Evolutionary conservation across 1,140 invertebrate species (phyloP), one percentile per base, ranked within the genome.

Genomic region (Eupristina koningsbergeri): DNA sequence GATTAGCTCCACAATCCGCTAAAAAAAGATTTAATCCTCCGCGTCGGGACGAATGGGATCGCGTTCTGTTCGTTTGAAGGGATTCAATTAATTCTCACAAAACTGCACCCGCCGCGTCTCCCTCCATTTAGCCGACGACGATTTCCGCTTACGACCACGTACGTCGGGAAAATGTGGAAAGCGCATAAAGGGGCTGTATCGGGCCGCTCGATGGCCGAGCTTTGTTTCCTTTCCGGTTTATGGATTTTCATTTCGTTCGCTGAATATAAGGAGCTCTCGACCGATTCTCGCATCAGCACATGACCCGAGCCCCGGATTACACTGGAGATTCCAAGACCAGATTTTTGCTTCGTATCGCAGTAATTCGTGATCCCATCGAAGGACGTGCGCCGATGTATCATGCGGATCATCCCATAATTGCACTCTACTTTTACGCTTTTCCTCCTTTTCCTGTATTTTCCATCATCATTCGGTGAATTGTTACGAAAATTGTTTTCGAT

Each of bases 1-100:
- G 39, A 36, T 5, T 7, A 41, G 36, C 67, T 71, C 36, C 22
- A 6, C 36, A 71, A 74, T 41, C 71, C 71, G 71, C n/a, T 15
- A 50, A 53, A 74, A 74, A 74, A 47, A 50, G 8, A 74, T 41
- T 74, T 39, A 45, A 74, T 29, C 31, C 71, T 13, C 47, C 0
- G 17, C 50, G 11, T 19, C 50, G 19, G 7, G 50, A 17, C 22
- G 39, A 77, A 77, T 77, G 63, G 50, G 58, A 63, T 36, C 7
- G 36, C 31, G 7, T 13, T 63, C 8, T 17, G 17, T 26, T 64
- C 22, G 45, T 58, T 64, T 53, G 0, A 41, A 58, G 22, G 29
- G 39, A 80, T 80, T 67, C 41, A 80, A 80, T 80, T 80, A 69
- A 64, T 34, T 50, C 69, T 69, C 77, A 13, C 8, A 22, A 13